A percentile compares a stretch with the other conserved stretches of the same genome.
phyloP scores from a whole-genome alignment of 2,113 vertebrate genomes.

The Elgaria multicarinata region DNA sequence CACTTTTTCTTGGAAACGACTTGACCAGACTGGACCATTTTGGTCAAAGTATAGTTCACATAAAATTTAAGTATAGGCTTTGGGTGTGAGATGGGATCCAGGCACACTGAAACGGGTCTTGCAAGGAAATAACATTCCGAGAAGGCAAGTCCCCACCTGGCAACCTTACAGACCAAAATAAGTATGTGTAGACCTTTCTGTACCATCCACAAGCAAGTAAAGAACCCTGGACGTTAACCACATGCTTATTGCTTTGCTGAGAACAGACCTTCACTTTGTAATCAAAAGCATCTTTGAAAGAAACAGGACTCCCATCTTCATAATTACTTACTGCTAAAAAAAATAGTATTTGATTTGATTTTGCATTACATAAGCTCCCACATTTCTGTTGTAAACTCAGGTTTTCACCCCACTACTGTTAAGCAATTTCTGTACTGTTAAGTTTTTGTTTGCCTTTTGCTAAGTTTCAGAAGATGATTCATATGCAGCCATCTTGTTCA shows the following conservation, averaged over 20 bases:
- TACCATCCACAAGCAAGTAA: not conserved
- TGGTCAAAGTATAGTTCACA: not conserved
- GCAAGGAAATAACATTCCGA: not conserved
- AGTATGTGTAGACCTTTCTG: too few relatives aligned
- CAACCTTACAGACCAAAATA: not conserved
- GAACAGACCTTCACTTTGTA: not conserved
- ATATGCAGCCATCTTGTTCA: not conserved
- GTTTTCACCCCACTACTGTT: not conserved
- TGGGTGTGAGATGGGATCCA: not conserved
- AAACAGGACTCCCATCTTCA: not conserved
- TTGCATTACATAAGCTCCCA: not conserved
- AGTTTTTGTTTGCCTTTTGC: not conserved
- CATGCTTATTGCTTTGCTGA: not conserved
- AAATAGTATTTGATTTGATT: not conserved
- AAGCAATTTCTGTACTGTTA: not conserved
- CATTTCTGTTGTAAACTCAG: not conserved
- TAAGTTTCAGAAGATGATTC: not conserved
- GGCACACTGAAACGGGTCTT: not conserved
- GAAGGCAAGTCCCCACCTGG: not conserved
- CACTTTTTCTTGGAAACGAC: not conserved
- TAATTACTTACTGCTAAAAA: not conserved
- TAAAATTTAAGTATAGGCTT: not conserved
- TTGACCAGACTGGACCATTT: not conserved
- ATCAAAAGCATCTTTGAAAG: not conserved
- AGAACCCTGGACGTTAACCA: not conserved